These are phyloP conservation scores for Drosophila sechellia DNA, from an alignment of 1,140 invertebrate genomes.

Conservation along the genomic window DNA sequence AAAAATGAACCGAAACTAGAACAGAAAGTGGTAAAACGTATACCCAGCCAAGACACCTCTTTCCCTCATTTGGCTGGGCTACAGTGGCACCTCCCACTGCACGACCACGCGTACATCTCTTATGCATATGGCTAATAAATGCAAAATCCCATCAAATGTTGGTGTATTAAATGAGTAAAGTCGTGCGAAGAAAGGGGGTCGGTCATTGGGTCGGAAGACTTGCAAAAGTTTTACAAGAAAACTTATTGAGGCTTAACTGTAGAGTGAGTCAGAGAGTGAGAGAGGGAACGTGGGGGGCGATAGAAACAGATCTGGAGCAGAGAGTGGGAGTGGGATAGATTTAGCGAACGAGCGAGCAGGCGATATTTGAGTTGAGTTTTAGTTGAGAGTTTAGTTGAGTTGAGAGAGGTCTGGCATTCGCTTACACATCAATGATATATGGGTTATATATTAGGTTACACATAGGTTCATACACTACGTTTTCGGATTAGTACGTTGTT, in stretches of 20 bases:
- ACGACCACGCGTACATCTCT: conserved; percentile 1
- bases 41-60: conserved; percentile 34
- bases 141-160: conserved; percentile 13
- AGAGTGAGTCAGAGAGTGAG: conserved; percentile 6
- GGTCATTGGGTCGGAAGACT: background rate
- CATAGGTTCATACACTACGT: conserved; percentile 47
- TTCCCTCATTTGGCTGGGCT: background rate
- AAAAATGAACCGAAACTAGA: conserved; percentile 66
- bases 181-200: background rate
- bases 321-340: conserved; percentile 30
- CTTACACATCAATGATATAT: conserved; percentile 50
- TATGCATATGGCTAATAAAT: conserved; percentile 28
- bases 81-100: conserved; percentile 25
- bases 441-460: conserved; percentile 36
- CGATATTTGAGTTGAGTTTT: conserved; percentile 37
- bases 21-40: conserved; percentile 42
- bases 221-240: background rate
- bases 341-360: conserved; percentile 38
- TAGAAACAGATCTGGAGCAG: conserved; percentile 20
- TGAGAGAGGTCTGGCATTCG: conserved; percentile 48
- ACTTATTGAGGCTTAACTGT: conserved; percentile 8
- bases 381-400: conserved; percentile 27
- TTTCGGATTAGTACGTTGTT: conserved; percentile 28
- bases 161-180: conserved; percentile 21
- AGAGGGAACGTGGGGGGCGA: conserved; percentile 6